phyloP scores from a whole-genome alignment of 92 coral and sea anemone species.

The Plumapathes pennacea region DNA sequence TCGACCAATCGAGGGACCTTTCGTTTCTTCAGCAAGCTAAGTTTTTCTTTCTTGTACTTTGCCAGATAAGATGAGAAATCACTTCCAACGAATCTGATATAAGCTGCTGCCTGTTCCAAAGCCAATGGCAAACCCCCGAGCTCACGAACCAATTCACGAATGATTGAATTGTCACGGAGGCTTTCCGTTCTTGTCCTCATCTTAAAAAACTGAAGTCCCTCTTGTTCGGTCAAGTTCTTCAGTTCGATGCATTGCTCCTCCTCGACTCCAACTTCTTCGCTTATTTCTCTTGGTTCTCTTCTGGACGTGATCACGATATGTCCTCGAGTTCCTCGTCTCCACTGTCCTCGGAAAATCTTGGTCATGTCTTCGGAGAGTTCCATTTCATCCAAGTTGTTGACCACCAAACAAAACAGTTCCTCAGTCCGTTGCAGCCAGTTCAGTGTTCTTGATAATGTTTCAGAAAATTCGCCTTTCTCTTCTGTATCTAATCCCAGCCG shows the following conservation, averaged over 20 bases:
- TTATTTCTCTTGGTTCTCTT: slow-evolving; percentile 50
- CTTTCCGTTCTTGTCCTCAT: slow-evolving; percentile 20
- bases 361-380: slow-evolving; percentile 59
- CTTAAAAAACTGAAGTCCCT: slow-evolving; percentile 53
- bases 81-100: slow-evolving; percentile 26
- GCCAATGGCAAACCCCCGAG: slow-evolving; percentile 86
- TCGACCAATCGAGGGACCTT: slow-evolving; percentile 41
- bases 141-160: slow-evolving; percentile 44
- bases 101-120: slow-evolving; percentile 85
- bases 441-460: slow-evolving; percentile 57
- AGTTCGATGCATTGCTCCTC: slow-evolving; percentile 49
- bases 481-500: slow-evolving; percentile 64
- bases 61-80: slow-evolving; percentile 47
- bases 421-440: slow-evolving; percentile 34
- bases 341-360: slow-evolving; percentile 59
- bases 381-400: slow-evolving; percentile 74
- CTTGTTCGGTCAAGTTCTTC: slow-evolving; percentile 42
- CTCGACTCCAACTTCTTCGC: slow-evolving; percentile 52
- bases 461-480: slow-evolving; percentile 41
- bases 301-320: slow-evolving; percentile 76
- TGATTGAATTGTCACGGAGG: slow-evolving; percentile 9
- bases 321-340: slow-evolving; percentile 64
- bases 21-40: slow-evolving; percentile 50
- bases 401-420: slow-evolving; percentile 59
- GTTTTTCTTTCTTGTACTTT: slow-evolving; percentile 42